These are phyloP conservation scores for Andricus curvator DNA, from an alignment of 2,888 invertebrate genomes.

Conservation along the genomic window DNA sequence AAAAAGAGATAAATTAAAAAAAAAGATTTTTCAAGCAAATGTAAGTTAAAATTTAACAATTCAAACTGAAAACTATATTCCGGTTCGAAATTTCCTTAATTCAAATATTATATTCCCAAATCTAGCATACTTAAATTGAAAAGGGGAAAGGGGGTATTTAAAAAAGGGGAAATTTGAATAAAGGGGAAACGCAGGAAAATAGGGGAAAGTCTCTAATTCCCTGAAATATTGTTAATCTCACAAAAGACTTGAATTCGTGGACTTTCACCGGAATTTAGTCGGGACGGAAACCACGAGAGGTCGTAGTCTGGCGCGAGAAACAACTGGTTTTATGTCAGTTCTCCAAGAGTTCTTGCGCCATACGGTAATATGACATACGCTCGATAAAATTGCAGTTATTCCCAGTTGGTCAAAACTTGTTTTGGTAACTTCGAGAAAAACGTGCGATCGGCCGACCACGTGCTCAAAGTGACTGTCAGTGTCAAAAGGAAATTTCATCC, in stretches of 20 bases:
- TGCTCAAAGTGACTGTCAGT: not conserved
- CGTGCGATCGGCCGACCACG: not conserved
- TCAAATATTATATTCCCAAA: too few species aligned
- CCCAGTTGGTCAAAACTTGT: slow-evolving; percentile 3
- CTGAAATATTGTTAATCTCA: not conserved
- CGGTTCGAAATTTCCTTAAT: too few species aligned
- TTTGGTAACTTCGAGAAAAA: slow-evolving; percentile 7
- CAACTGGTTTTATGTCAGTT: slow-evolving; percentile 33
- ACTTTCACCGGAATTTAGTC: slow-evolving; percentile 38
- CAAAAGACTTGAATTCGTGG: slow-evolving; percentile 7
- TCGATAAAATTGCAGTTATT: slow-evolving; percentile 25
- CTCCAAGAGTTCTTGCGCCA: slow-evolving; percentile 18
- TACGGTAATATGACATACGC: slow-evolving; percentile 18
- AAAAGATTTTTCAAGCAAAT: too few species aligned
- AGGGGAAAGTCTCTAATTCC: not conserved
- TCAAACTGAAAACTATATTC: too few species aligned
- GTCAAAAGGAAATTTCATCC: not conserved
- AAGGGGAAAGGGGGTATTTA: too few species aligned
- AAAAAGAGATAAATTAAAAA: too few species aligned
- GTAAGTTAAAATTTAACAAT: too few species aligned
- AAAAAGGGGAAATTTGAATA: too few species aligned
- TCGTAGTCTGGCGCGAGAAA: slow-evolving; percentile 11
- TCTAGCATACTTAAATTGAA: too few species aligned
- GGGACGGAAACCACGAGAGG: slow-evolving; percentile 34
- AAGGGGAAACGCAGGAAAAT: too few species aligned